A percentile compares a stretch with the other conserved stretches of the same genome.
phyloP scores from a whole-genome alignment of 1,140 invertebrate species.

The Drosophila mauritiana region DNA sequence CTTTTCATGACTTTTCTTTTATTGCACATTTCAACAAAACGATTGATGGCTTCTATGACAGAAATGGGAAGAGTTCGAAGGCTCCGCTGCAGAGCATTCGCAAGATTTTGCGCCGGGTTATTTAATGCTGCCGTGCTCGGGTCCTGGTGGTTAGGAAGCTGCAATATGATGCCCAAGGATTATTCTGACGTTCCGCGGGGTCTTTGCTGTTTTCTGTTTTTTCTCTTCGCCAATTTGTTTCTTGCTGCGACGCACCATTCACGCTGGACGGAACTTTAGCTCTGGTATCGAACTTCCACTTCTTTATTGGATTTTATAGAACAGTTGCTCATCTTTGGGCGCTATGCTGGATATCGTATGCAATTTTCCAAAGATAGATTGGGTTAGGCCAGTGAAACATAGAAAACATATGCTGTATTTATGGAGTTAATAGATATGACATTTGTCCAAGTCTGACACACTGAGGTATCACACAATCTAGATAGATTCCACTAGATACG shows the following conservation, averaged over 20 bases:
- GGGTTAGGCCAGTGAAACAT: too few relatives aligned
- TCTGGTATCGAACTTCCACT: not conserved
- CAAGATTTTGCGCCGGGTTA: constrained; percentile 61
- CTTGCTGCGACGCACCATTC: constrained; percentile 51
- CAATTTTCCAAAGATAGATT: constrained; percentile 10
- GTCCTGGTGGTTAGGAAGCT: constrained; percentile 53
- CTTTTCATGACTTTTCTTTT: constrained; percentile 85
- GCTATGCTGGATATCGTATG: constrained; percentile 37
- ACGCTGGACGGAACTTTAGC: constrained; percentile 4
- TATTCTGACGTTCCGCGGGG: constrained; percentile 71
- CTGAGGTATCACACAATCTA: too few relatives aligned
- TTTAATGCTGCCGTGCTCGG: constrained; percentile 11
- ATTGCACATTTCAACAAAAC: constrained; percentile 85
- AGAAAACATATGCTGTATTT: too few relatives aligned
- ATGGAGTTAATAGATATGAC: too few relatives aligned
- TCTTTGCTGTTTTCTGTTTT: constrained; percentile 47
- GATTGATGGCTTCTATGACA: constrained; percentile 84
- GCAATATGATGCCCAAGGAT: constrained; percentile 80
- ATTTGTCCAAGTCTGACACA: too few relatives aligned
- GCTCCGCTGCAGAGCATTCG: constrained; percentile 66
- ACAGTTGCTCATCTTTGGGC: constrained; percentile 56
- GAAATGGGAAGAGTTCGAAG: constrained; percentile 30
- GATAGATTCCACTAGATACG: too few relatives aligned
- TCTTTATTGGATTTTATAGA: constrained; percentile 33
- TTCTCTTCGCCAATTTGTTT: constrained; percentile 74